Evolutionary conservation across 2,888 invertebrate species (phyloP), one percentile per base, ranked within the genome.

Genomic region (Pristionchus fissidentatus): DNA sequence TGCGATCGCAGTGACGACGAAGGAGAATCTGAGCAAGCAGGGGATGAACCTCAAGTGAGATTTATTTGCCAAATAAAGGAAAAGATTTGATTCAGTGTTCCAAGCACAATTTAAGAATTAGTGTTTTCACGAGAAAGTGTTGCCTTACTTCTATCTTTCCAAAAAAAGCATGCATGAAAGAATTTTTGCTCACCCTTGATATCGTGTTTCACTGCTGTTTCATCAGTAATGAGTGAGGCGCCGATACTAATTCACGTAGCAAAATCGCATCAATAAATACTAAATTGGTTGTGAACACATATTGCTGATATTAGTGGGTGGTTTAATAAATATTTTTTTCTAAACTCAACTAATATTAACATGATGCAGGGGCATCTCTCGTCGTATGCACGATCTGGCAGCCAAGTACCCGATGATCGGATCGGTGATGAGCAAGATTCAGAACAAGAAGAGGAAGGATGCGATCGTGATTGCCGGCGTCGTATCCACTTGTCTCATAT

Each of bases 1-100:
- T 90, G 94, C 96, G 92, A 97, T 99, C 93, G 98, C 98, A 83
- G 96, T 98, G 94, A 97, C 97, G 92, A 97, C 98, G 4, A 95
- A 97, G 90, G 98, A 99, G 88, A 96, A 97, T 93, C 94, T 99
- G 89, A 94, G 95, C 60, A 95, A 95, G 22, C 98, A 99, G 93
- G 94, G 97, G 82, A 95, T 96, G 87, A 95, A 96, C 19, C 96
- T 99, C 38, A 70, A 75, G 82, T 82, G 49, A 70, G 82, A 70
- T 55, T n/a, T n/a, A 55, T 55, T 55, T 4, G n/a, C 15, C 8
- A 15, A 46, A 46, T 46, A 46, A 7, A 7, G 46, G 7, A 46
- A 10, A 46, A 7, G 15, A 46, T 15, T 46, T 46, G 15, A 10
- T 15, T 15, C 15, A 46, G 7, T 46, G 46, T 7, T 7, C 46